Percentiles rank a stretch among this genome's conserved stretches.
Evolutionary conservation across 2,113 vertebrate species (phyloP).

Genomic region (Tetraodon nigroviridis): DNA sequence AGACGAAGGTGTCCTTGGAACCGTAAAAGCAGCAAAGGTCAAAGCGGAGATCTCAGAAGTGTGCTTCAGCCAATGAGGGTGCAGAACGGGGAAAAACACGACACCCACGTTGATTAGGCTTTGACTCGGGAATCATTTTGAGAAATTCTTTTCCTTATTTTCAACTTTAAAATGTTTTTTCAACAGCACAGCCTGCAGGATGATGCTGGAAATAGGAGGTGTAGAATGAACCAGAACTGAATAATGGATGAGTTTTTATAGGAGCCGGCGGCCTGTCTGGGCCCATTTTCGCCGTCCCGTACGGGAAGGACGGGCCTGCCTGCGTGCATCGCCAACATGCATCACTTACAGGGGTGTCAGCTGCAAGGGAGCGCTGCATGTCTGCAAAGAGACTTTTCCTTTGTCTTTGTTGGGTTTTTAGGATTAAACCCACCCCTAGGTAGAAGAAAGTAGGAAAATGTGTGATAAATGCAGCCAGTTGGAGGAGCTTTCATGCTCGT

Average conservation of each 20-base stretch:
- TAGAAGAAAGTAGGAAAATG: slow-evolving; percentile 29
- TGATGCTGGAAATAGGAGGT: slow-evolving; percentile 21
- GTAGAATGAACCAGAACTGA: slow-evolving; percentile 40
- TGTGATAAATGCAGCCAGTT: slow-evolving; percentile 68
- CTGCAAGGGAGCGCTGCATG: background rate
- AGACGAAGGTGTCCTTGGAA: slow-evolving; percentile 39
- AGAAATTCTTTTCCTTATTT: slow-evolving; percentile 12
- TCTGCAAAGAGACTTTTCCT: slow-evolving; percentile 1
- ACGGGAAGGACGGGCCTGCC: slow-evolving; percentile 47
- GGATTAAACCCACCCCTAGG: slow-evolving; percentile 3
- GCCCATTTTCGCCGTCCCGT: slow-evolving; percentile 55
- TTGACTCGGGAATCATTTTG: slow-evolving; percentile 44
- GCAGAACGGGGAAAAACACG: slow-evolving; percentile 37
- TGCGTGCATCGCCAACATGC: slow-evolving; percentile 29
- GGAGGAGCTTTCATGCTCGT: slow-evolving; percentile 68
- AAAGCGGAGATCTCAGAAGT: slow-evolving; percentile 35
- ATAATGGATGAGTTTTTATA: slow-evolving; percentile 66
- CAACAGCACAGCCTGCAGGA: slow-evolving; percentile 27
- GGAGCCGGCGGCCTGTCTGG: slow-evolving; percentile 55
- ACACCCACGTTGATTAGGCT: slow-evolving; percentile 14
- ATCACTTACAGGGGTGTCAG: slow-evolving; percentile 39
- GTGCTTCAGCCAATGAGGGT: slow-evolving; percentile 45
- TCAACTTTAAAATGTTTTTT: background rate
- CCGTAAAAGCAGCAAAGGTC: slow-evolving; percentile 56
- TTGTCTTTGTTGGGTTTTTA: background rate